Conservation (phyloP, 2,113 vertebrate genomes). For the Brachyhypopomus gauderio region DNA sequence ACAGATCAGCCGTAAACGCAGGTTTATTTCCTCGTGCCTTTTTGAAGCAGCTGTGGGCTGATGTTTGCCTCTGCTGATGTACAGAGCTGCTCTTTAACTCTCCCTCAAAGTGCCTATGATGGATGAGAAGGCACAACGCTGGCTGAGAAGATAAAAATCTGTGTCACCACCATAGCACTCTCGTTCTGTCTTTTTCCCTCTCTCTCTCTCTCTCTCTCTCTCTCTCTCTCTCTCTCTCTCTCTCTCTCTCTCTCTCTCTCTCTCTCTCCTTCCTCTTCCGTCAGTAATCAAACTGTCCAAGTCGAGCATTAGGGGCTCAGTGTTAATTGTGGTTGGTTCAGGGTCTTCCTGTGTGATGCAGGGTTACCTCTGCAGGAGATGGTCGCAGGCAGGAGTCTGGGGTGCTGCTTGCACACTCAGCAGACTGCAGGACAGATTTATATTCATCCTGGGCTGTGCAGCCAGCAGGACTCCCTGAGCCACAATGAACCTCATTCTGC, state of each 20-base stretch:
- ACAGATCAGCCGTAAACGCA: neutral
- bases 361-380: conserved; percentile 41
- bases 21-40: neutral
- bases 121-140: conserved; percentile 21
- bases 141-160: conserved; percentile 22
- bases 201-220: neutral
- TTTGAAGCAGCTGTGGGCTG: neutral
- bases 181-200: too few species aligned
- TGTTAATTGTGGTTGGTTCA: conserved; percentile 15
- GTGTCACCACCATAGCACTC: neutral
- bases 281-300: conserved; percentile 17
- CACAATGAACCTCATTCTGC: conserved; percentile 30
- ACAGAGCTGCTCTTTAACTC: conserved; percentile 11
- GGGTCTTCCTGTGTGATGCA: conserved; percentile 5
- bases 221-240: neutral
- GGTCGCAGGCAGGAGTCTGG: conserved; percentile 15
- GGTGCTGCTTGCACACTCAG: conserved; percentile 29
- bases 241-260: conserved; percentile 8
- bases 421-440: conserved; percentile 40
- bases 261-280: conserved; percentile 9
- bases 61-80: neutral
- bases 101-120: conserved; percentile 13
- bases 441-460: neutral
- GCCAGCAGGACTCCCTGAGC: neutral
- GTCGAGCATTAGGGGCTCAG: conserved; percentile 26